phyloP scores from a whole-genome alignment of 2,113 vertebrate genomes.

The Columba janthina region DNA sequence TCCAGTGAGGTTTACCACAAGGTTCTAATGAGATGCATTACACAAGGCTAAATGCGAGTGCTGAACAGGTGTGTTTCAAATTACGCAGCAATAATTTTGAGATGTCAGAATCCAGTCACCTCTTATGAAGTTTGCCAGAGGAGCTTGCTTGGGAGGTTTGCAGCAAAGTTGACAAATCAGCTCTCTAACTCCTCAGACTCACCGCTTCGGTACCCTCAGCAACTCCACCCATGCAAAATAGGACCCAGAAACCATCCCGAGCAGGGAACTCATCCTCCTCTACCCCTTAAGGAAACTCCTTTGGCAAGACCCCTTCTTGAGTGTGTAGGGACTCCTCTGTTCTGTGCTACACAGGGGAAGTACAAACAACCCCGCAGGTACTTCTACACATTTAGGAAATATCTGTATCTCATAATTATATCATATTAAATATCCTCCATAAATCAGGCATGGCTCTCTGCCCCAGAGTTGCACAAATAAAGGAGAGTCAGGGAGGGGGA shows the following conservation, averaged over 20 bases:
- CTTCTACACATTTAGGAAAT: neutral
- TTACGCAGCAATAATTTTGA: neutral
- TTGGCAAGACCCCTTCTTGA: neutral
- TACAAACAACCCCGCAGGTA: neutral
- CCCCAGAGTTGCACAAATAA: neutral
- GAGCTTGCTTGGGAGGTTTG: neutral
- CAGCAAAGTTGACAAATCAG: neutral
- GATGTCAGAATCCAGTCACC: neutral
- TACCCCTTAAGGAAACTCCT: neutral
- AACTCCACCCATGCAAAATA: rapidly evolving
- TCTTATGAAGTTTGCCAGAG: neutral
- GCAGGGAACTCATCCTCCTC: neutral
- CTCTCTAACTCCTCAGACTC: neutral
- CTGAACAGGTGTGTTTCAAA: neutral
- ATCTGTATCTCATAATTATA: neutral
- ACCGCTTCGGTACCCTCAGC: neutral
- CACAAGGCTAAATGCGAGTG: neutral
- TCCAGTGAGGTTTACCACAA: neutral
- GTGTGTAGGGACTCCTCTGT: neutral
- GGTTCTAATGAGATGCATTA: neutral
- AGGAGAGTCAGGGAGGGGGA: neutral
- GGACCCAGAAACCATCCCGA: neutral
- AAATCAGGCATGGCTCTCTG: neutral
- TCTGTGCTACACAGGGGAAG: neutral
- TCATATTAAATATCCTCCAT: neutral